Percentiles rank a stretch among this genome's conserved stretches.
phyloP scores from a whole-genome alignment of 2,888 invertebrate genomes.

The Rhagonycha lutea region DNA sequence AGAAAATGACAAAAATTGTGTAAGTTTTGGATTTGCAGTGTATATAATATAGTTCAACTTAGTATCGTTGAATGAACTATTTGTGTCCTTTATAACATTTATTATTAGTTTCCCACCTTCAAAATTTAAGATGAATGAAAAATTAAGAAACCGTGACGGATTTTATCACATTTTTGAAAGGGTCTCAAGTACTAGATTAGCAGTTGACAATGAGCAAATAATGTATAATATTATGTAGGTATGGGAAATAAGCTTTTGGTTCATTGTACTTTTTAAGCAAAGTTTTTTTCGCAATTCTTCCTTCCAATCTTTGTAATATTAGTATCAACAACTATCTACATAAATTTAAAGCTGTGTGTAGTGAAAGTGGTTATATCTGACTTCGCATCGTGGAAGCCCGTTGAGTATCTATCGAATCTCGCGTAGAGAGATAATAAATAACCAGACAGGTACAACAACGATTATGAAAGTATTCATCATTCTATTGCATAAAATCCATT shows the following conservation, averaged over 20 bases:
- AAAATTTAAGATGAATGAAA: constrained; percentile 27
- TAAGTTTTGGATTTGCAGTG: constrained; percentile 9
- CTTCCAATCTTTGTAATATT: background rate
- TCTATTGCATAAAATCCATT: background rate
- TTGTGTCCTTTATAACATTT: constrained; percentile 1
- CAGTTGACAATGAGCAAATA: constrained; percentile 4
- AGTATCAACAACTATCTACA: background rate
- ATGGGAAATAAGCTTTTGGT: background rate
- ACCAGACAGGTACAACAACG: constrained; percentile 9
- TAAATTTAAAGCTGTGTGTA: background rate
- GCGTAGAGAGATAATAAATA: constrained; percentile 5
- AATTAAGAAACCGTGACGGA: constrained; percentile 29
- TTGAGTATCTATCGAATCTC: background rate
- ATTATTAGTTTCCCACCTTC: constrained; percentile 17
- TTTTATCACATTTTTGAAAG: constrained; percentile 21
- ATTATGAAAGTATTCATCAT: constrained; percentile 21
- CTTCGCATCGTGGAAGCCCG: background rate
- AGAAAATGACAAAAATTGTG: constrained; percentile 15
- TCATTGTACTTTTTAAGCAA: background rate
- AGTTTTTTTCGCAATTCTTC: background rate
- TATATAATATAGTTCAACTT: constrained; percentile 17
- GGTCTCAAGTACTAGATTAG: constrained; percentile 21
- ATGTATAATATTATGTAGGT: background rate
- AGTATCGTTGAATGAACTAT: background rate
- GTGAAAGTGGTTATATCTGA: constrained; percentile 25